Evolutionary conservation across 2,113 vertebrate species (phyloP).

Genomic region (Dinomys branickii): DNA sequence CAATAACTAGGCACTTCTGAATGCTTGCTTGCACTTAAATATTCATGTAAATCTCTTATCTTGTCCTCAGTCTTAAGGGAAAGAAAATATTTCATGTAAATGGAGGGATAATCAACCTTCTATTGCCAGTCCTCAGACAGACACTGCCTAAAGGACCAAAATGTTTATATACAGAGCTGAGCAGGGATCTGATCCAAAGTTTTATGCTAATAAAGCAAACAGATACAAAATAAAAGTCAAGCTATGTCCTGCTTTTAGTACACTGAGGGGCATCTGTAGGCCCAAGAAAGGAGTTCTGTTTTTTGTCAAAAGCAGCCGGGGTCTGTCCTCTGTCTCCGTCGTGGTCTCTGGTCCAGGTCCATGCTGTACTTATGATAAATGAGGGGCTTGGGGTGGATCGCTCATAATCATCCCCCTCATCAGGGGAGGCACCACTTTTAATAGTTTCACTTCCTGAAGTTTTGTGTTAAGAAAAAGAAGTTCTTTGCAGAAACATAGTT

Average conservation of each 20-base stretch:
- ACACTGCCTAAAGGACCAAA: not conserved
- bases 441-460: not conserved
- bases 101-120: not conserved
- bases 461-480: not conserved
- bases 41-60: not conserved
- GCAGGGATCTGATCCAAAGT: not conserved
- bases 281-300: not conserved
- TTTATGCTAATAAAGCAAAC: not conserved
- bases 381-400: too few species aligned
- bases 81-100: not conserved
- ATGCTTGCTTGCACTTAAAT: not conserved
- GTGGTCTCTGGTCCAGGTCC: not conserved
- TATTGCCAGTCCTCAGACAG: not conserved
- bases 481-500: not conserved
- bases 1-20: not conserved
- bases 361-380: not conserved
- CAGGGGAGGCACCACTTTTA: not conserved
- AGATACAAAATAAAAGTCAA: not conserved
- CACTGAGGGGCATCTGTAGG: not conserved
- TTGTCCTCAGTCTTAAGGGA: not conserved
- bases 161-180: not conserved
- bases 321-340: not conserved
- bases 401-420: not conserved
- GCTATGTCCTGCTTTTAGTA: not conserved
- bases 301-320: not conserved